Evolutionary conservation across 1,140 invertebrate species (phyloP), one percentile per base, ranked within the genome.

Genomic region (Aricia agestis): DNA sequence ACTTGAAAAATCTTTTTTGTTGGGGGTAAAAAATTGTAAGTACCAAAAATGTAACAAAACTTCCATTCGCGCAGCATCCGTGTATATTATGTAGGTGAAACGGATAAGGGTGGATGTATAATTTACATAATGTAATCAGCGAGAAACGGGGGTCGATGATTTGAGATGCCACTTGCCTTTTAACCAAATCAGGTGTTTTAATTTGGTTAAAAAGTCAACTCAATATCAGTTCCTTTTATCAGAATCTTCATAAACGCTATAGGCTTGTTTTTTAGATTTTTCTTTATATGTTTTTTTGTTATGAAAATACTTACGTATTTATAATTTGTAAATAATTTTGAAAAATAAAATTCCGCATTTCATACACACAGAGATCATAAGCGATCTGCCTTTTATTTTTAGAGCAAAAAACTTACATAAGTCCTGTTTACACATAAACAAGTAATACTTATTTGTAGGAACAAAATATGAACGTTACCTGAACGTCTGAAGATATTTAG

Each of bases 91-190:
- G 82, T 85, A 81, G 81, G 83, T 87, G 85, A 83, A 82, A 83
- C 74, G 75, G 72, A 74, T 19, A 73, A 74, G 77, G 79, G 80
- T 74, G 78, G 72, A 57, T 69, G 67, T 67, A 82, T 79, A 76
- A 87, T 89, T 88, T 88, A 82, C 87, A 89, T 89, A 89, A 89
- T 88, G 85, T 86, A 87, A 89, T 89, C 87, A 89, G 79, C 75
- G 74, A 76, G 72, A 74, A 19, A 17, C 59, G 82, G 74, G 84
- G 84, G 74, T 82, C 82, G 82, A 90, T 90, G 86, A 90, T 83
- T 90, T 78, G 81, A 81, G 74, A 63, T 63, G 59, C 74, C 77
- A 82, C 82, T 78, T 71, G 72, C 68, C 71, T 79, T 77, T 80
- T 79, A 77, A 73, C 69, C 73, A 76, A 82, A 86, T 83, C 83